Conservation (phyloP, 1,140 invertebrate species). For the Cotesia chilonis region DNA sequence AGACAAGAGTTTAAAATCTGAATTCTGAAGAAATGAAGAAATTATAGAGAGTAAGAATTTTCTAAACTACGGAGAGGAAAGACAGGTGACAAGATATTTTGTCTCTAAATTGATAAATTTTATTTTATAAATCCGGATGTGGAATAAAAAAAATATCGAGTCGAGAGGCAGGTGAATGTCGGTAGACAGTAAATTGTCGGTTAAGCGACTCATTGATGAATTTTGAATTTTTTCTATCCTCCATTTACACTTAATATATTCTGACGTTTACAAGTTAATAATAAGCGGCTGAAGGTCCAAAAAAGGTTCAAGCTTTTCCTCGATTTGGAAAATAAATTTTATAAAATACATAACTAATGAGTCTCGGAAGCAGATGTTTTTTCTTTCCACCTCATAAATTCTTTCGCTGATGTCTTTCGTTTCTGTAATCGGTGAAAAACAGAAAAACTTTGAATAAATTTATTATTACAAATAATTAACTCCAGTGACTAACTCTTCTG, state of each 20-base stretch:
- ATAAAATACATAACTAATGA: not conserved
- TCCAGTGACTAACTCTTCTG: too few relatives aligned
- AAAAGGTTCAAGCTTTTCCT: not conserved
- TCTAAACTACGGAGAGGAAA: not conserved
- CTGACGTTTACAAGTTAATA: slow-evolving; percentile 7
- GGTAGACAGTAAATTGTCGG: not conserved
- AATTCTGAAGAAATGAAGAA: slow-evolving; percentile 1
- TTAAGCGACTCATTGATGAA: slow-evolving; percentile 16
- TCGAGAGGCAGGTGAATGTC: slow-evolving; percentile 21
- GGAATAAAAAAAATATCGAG: slow-evolving; percentile 21
- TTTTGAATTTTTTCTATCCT: slow-evolving; percentile 8
- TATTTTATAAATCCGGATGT: slow-evolving; percentile 33
- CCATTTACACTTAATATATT: not conserved
- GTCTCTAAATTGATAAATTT: not conserved
- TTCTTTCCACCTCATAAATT: too few relatives aligned
- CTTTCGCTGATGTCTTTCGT: too few relatives aligned
- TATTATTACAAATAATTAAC: too few relatives aligned
- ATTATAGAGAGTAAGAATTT: not conserved
- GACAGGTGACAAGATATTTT: slow-evolving; percentile 11
- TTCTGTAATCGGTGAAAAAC: too few relatives aligned
- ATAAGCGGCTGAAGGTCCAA: slow-evolving; percentile 30
- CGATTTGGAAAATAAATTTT: not conserved
- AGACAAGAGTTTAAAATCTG: too few relatives aligned
- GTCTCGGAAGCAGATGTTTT: slow-evolving; percentile 12
- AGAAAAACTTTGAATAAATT: too few relatives aligned